phyloP scores from a whole-genome alignment of 2,113 vertebrate species.

The Stigmatopora nigra region DNA sequence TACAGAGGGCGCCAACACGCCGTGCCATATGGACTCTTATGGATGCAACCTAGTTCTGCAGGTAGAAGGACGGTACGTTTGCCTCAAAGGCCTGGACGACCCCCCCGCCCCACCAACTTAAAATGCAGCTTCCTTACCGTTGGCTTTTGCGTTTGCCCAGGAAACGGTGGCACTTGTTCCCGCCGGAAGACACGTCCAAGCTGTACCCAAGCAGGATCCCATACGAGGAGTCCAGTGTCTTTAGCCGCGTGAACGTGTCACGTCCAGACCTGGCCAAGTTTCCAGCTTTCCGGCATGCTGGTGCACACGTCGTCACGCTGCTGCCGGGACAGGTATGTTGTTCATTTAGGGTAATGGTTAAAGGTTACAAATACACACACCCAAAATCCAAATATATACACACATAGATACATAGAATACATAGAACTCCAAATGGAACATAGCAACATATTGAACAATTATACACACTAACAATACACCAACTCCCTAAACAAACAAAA shows the following conservation, averaged over 20 bases:
- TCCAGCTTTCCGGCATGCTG: conserved; percentile 72
- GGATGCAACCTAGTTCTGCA: conserved; percentile 94
- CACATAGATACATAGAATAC: too few species aligned
- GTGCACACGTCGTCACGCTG: conserved; percentile 75
- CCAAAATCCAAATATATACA: too few species aligned
- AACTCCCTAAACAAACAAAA: background rate
- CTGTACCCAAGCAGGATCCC: conserved; percentile 95
- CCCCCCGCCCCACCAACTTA: too few species aligned
- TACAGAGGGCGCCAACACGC: conserved; percentile 83
- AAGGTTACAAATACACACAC: background rate
- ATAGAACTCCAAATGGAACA: too few species aligned
- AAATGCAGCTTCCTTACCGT: background rate
- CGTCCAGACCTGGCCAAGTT: conserved; percentile 78
- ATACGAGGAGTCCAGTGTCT: conserved; percentile 95
- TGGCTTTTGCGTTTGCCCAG: conserved; percentile 49
- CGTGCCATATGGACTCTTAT: conserved; percentile 90
- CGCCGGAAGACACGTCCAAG: conserved; percentile 78
- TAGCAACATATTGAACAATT: too few species aligned
- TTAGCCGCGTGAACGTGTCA: conserved; percentile 83
- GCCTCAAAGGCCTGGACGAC: too few species aligned
- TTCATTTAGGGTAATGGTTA: background rate
- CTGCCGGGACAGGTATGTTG: conserved; percentile 83
- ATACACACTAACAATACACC: too few species aligned
- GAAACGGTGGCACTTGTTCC: conserved; percentile 92
- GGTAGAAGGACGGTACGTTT: conserved; percentile 87